Evolutionary conservation across 2,888 invertebrate species (phyloP), one percentile per base, ranked within the genome.

Genomic region (Ophioninae sp.): DNA sequence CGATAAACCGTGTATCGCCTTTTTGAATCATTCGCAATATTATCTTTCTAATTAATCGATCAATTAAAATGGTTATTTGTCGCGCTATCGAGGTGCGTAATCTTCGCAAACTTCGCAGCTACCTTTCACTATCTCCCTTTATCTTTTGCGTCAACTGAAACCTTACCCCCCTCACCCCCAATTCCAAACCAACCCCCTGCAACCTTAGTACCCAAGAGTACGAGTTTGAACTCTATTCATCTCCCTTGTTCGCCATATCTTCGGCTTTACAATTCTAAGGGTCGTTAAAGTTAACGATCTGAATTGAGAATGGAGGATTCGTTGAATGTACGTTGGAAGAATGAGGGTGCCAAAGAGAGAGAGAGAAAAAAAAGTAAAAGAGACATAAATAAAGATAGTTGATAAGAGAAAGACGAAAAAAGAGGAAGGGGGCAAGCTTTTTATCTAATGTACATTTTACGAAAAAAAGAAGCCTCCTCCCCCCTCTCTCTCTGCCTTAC

Each of bases 221-320:
- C 68, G 64, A 67, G 79, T 81, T 74, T 74, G 56, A 64, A 72
- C 71, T 81, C 83, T 75, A 84, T 84, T 84, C 83, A 79, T 84
- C 83, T 79, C 71, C 61, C 72, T 75, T 67, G 78, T 84, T 75
- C 51, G 65, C 78, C 51, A 78, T 79, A 78, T 81, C 65, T 75
- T 80, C 30, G 78, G 77, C 81, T 78, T 79, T 81, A 72, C 83
- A 81, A 84, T 84, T 84, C 78, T 67, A 81, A 78, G 61, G 78
- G 75, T 81, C 83, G 81, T 84, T 84, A 79, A 81, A 84, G 83
- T 84, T 84, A 81, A 81, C 83, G 81, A 84, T 84, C 78, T 67
- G 83, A 81, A 84, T 84, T 81, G 81, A 81, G 78, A 72, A 71
- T 75, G 65, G 75, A 79, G 71, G 71, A 75, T 75, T 79, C 20